Evolutionary conservation across 2,888 invertebrate genomes (phyloP), one percentile per base, ranked within the genome.

Genomic region (Caenorhabditis sinica): DNA sequence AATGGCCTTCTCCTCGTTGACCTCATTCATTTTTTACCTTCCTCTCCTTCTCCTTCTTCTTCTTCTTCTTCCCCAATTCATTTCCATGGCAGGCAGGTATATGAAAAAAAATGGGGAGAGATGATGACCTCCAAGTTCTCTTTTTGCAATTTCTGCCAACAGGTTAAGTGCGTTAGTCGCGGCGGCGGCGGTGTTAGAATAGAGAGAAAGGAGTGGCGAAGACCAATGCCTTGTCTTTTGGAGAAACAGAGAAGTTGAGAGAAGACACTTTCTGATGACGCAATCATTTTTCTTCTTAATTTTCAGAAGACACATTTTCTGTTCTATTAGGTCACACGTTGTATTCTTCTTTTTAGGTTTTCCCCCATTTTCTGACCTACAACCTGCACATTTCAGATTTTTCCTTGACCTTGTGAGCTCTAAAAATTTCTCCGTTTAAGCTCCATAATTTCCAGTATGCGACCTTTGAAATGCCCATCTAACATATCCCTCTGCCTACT

Each of bases 111-210:
- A 58, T n/a, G n/a, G n/a, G n/a, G n/a, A n/a, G n/a, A 72, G 23
- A 60, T 60, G 69, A 77, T 61, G 77, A 69, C 77, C 77, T 77
- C 77, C 77, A 77, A 61, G 77, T 40, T 69, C 77, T 77, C 61
- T 60, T 13, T 0, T 23, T 25, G 2, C 13, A 11, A 25, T 15
- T 17, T n/a, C 5, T 68, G 76, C 49, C 77, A 69, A 73, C 71
- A 75, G 69, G 58, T 68, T 68, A 60, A 69, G 74, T 63, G 68
- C 56, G 65, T 43, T 56, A 23, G n/a, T 23, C 53, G 36, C 43
- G 51, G 36, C 33, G 33, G 36, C 43, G 51, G 36, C 33, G 33
- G 28, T 17, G 58, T 25, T 4, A 23, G 36, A n/a, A 8, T 40
- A 25, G 11, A n/a, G n/a, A 36, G 65, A 65, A 6, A 49, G 49